Evolutionary conservation across 2,888 invertebrate species (phyloP).

Genomic region (Dysmachus trigonus): DNA sequence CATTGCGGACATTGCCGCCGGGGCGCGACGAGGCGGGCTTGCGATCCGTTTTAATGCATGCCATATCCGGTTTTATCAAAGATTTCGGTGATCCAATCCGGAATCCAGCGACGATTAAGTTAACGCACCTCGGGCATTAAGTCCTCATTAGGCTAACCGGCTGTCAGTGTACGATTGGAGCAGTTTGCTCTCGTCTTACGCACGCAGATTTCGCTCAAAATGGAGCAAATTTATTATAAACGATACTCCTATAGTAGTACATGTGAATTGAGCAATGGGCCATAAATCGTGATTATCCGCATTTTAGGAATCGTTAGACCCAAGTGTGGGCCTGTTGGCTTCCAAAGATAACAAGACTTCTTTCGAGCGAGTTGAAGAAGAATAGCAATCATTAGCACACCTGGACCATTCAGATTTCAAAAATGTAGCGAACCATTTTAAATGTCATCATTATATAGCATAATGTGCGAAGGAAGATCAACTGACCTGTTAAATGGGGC

Average conservation of each 20-base stretch:
- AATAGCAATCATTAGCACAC: neutral
- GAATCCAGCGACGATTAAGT: neutral
- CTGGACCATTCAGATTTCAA: neutral
- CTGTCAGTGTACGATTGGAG: neutral
- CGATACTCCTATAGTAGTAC: neutral
- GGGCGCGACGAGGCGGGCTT: neutral
- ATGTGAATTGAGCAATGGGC: neutral
- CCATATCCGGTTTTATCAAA: neutral
- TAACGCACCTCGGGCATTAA: slow-evolving; percentile 6
- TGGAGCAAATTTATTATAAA: neutral
- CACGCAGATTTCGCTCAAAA: neutral
- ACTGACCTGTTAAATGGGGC: neutral
- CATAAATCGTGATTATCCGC: neutral
- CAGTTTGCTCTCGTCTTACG: neutral
- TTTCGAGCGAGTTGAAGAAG: neutral
- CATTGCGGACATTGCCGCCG: neutral
- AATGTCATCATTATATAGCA: neutral
- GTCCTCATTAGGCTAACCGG: slow-evolving; percentile 2
- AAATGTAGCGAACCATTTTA: neutral
- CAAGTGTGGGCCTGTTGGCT: neutral
- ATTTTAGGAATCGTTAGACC: neutral
- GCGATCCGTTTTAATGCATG: neutral
- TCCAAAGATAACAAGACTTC: neutral
- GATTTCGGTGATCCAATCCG: neutral
- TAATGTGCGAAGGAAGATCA: neutral